Evolutionary conservation across 2,797 vertebrate genomes (phyloP), one percentile per base, ranked within the genome.

Genomic region (Gallinago solitaria): DNA sequence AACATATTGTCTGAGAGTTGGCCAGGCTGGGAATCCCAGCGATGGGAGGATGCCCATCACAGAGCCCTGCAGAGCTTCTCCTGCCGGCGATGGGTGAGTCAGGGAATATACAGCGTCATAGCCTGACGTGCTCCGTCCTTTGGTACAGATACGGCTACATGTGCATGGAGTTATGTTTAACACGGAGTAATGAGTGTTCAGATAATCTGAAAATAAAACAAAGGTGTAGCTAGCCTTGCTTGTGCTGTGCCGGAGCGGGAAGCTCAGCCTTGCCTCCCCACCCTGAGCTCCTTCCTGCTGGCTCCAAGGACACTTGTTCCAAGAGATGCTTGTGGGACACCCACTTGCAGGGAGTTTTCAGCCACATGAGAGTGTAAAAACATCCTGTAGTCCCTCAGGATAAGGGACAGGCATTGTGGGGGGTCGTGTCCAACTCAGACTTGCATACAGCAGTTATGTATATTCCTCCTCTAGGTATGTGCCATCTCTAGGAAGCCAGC

Each of bases 191-290:
- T 24, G 28, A 77, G 33, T 12, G 33, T 50, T 78, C 71, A 64
- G 64, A 23, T 60, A 87, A 87, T 6, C 64, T 83, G 78, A 45
- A 87, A 89, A 87, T 51, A 89, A 94, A 53, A 25, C 47, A 59
- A 63, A 73, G 18, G 18, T 0, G 0, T 27, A 54, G 47, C 78
- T 59, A 84, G 43, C 19, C 27, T 59, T 21, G 4, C n/a, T 48
- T 73, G 28, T 59, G n/a, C 64, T 28, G 2, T 21, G 56, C 30
- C 77, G 69, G 35, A 67, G 41, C 0, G 1, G 41, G 39, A 80
- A n/a, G 21, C 9, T 54, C 70, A 79, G 59, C 43, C 59, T 39
- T 54, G 71, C 15, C 24, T 53, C 24, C 74, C 47, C 24, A 67
- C 35, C 51, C 43, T 67, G 48, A 77, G 16, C 25, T 70, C n/a